Conservation (phyloP, 2,113 vertebrate genomes). For the Bucco capensis region DNA sequence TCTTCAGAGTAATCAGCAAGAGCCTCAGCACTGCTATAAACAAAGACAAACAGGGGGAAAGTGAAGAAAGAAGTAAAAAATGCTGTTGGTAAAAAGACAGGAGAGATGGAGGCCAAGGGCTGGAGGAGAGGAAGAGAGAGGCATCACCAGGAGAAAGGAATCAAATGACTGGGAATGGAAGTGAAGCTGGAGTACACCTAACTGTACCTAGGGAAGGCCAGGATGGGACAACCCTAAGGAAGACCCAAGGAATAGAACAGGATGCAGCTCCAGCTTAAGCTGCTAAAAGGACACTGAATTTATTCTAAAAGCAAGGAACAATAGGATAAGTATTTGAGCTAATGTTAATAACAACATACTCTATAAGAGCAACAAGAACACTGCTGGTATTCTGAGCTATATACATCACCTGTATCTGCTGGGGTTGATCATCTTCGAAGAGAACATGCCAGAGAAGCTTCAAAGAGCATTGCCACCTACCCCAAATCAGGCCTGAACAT, state of each 20-base stretch:
- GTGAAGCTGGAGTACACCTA: neutral
- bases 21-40: neutral
- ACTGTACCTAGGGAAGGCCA: neutral
- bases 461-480: neutral
- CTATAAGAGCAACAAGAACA: neutral
- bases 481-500: neutral
- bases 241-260: neutral
- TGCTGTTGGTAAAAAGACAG: neutral
- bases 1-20: neutral
- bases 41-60: neutral
- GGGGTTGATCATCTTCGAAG: neutral
- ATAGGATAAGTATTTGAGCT: neutral
- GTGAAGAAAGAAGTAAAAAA: neutral
- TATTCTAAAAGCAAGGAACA: neutral
- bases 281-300: neutral
- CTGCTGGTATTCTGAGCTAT: neutral
- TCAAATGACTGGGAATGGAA: neutral
- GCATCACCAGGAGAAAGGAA: neutral
- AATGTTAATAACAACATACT: neutral
- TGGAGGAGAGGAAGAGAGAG: neutral
- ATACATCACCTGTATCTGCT: neutral
- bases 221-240: neutral
- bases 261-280: neutral
- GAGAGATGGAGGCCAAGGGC: neutral
- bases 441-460: neutral